Evolutionary conservation across 2,888 invertebrate species (phyloP).

Genomic region (Drosophila vallismaia): DNA sequence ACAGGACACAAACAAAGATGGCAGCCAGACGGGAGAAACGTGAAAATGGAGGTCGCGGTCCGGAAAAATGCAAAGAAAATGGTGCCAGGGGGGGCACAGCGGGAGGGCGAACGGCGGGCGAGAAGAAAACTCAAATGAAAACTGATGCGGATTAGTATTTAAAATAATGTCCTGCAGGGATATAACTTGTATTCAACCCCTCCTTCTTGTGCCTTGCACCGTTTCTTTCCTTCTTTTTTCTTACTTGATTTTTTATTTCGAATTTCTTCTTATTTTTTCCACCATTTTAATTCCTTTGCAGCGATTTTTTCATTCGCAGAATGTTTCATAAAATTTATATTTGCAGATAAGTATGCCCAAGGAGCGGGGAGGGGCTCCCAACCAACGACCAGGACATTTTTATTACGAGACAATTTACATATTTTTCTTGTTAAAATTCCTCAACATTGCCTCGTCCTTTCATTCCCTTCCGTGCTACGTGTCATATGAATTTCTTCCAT

Average conservation of each 20-base stretch:
- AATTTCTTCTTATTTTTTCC: slow-evolving; percentile 25
- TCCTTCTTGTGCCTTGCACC: slow-evolving; percentile 47
- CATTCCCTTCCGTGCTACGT: slow-evolving; percentile 34
- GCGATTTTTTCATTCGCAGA: slow-evolving; percentile 58
- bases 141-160: slow-evolving; percentile 84
- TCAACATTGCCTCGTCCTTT: slow-evolving; percentile 20
- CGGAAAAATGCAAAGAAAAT: slow-evolving; percentile 10
- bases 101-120: slow-evolving; percentile 9
- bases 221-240: slow-evolving; percentile 44
- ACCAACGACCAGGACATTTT: slow-evolving; percentile 61
- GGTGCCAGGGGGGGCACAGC: slow-evolving; percentile 37
- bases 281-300: slow-evolving; percentile 68
- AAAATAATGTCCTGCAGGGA: slow-evolving; percentile 84
- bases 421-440: slow-evolving; percentile 79
- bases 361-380: slow-evolving; percentile 10
- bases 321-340: slow-evolving; percentile 81
- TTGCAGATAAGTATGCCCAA: slow-evolving; percentile 60
- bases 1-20: slow-evolving; percentile 65
- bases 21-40: slow-evolving; percentile 55
- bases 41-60: slow-evolving; percentile 15
- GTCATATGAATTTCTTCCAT: slow-evolving; percentile 63
- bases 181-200: slow-evolving; percentile 72
- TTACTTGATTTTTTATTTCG: slow-evolving; percentile 44
- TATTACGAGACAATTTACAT: slow-evolving; percentile 82
- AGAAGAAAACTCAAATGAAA: slow-evolving; percentile 78